These are phyloP conservation scores for Monochamus alternatus DNA, from an alignment of 2,888 invertebrate species.

Conservation along the genomic window DNA sequence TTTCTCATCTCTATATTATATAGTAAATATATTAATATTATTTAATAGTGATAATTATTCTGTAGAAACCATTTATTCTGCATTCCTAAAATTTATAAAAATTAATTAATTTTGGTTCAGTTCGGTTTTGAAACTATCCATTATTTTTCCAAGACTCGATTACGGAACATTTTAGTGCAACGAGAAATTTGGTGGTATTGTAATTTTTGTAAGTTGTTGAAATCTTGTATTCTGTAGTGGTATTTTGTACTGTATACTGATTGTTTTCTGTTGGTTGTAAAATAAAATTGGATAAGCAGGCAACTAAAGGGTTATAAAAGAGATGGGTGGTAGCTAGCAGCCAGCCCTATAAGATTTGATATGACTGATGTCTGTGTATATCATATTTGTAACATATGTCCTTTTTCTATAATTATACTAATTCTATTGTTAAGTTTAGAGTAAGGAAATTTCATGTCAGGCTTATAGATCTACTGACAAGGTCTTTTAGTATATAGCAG, in stretches of 20 bases:
- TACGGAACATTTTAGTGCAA: conserved; percentile 27
- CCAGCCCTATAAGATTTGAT: conserved; percentile 45
- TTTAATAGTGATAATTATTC: too few relatives aligned
- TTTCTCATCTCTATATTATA: too few relatives aligned
- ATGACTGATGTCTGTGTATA: conserved; percentile 63
- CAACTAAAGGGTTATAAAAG: conserved; percentile 38
- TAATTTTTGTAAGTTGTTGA: conserved; percentile 32
- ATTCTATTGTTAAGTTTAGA: conserved; percentile 62
- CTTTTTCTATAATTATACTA: conserved; percentile 62
- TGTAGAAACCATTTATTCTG: too few relatives aligned
- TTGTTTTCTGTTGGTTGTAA: conserved; percentile 39
- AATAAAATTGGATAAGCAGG: conserved; percentile 34
- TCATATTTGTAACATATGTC: conserved; percentile 64
- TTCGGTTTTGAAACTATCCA: neutral
- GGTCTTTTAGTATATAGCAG: conserved; percentile 67
- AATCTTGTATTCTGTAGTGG: conserved; percentile 22
- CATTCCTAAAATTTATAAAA: too few relatives aligned
- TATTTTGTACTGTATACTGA: conserved; percentile 26
- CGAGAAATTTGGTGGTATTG: conserved; percentile 30
- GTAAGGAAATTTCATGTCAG: conserved; percentile 64
- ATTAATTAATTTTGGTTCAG: too few relatives aligned
- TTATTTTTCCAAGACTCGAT: conserved; percentile 28
- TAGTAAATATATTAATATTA: too few relatives aligned
- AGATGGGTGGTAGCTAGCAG: conserved; percentile 19
- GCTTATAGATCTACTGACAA: conserved; percentile 67